Evolutionary conservation across 2,888 invertebrate genomes (phyloP), one percentile per base, ranked within the genome.

Genomic region (Eristalis pertinax): DNA sequence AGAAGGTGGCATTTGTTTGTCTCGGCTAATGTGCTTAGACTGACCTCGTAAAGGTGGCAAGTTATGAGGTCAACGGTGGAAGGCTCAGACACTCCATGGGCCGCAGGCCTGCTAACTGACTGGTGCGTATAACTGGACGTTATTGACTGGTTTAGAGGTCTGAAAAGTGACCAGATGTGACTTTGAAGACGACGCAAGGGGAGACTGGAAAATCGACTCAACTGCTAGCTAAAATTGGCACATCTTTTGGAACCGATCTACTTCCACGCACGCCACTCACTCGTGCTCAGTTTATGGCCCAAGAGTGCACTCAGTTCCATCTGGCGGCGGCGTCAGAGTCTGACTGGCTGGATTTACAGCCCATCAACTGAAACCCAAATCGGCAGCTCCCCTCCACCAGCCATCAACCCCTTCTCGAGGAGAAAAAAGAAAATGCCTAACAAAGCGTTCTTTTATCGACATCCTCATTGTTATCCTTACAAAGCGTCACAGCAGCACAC

Each of bases 391-490:
- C 35, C 8, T 50, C 38, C 1, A 70, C 26, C 38, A 68, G 26
- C n/a, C 2, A 76, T 38, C 32, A 68, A 75, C 75, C 80, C 84
- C 65, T 72, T 76, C 72, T 60, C 24, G 10, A 50, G n/a, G n/a
- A n/a, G n/a, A 10, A 19, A 2, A n/a, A 19, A n/a, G 64, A 11
- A 15, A 60, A 58, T 60, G 19, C 32, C 63, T 19, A 69, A 81
- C 76, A 80, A 84, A 67, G 26, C 73, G 10, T 19, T 60, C 3
- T 72, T 50, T 68, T 73, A 73, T 81, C n/a, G 62, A 63, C 56
- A 58, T 69, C 82, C 69, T 41, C 58, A 76, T 38, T 64, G 26
- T 69, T 75, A 65, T 74, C 64, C 69, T 68, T 73, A 78, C 70
- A 4, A 15, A 50, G 26, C 26, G 4, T 4, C 26, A 26, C 26